Conservation (phyloP, 2,113 vertebrate species). For the Plecotus auritus region DNA sequence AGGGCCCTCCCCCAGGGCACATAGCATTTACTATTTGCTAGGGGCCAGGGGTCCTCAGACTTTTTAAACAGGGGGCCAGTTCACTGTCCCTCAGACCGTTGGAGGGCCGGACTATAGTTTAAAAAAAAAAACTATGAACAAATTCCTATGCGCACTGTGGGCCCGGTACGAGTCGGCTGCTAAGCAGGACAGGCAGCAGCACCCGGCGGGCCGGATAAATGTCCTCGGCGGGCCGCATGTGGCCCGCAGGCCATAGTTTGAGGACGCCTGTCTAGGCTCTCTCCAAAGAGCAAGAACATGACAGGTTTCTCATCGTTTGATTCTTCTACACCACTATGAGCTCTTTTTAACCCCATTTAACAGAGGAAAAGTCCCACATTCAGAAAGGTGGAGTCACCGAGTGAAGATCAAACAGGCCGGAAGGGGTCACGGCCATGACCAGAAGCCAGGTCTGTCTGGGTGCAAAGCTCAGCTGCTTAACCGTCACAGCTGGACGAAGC, state of each 20-base stretch:
- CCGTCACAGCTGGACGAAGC: rapidly evolving
- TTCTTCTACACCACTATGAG: not conserved
- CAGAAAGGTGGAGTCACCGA: not conserved
- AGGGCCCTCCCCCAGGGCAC: not conserved
- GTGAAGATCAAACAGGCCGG: not conserved
- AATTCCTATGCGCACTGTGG: too few species aligned
- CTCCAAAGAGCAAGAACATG: not conserved
- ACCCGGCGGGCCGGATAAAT: too few species aligned
- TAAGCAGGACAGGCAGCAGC: too few species aligned
- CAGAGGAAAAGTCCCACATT: not conserved
- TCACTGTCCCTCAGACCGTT: too few species aligned
- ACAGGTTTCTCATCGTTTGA: not conserved
- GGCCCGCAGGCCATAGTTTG: too few species aligned
- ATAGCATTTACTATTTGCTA: not conserved
- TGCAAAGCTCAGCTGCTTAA: not conserved
- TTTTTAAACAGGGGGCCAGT: too few species aligned
- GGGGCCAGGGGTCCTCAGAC: too few species aligned
- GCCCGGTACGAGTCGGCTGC: too few species aligned
- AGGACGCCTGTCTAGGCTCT: too few species aligned
- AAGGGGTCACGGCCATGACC: not conserved
- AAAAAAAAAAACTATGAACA: too few species aligned
- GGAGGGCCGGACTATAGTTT: too few species aligned
- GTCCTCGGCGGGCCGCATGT: too few species aligned
- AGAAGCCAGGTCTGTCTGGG: not conserved
- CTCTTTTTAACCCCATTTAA: not conserved